Evolutionary conservation across 2,888 invertebrate species (phyloP), one percentile per base, ranked within the genome.

Genomic region (Heliconius ethilla): DNA sequence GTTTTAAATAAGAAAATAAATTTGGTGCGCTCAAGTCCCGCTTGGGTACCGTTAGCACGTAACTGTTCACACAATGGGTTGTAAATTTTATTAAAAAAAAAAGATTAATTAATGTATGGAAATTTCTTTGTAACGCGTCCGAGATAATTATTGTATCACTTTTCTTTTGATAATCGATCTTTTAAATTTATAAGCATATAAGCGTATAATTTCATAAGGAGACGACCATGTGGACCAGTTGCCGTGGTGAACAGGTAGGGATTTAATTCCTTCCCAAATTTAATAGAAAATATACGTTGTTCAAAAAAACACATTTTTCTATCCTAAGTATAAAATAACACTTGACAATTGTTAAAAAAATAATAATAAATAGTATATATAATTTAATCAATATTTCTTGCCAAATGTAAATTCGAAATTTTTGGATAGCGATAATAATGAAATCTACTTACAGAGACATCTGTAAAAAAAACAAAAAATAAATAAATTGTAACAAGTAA

Each of bases 1-100:
- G 75, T 75, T 79, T 79, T 33, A 66, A 73, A 69, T 69, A 79
- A 55, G 72, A 79, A 78, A 73, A 70, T 75, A 75, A 70, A 77
- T 55, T 29, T 40, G 4, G 37, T 70, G 67, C 37, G 67, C 62
- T 66, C 75, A 70, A 59, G n/a, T 59, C 59, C 10, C 55, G 9
- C 59, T 62, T 22, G 29, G 15, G 66, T 74, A 75, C 79, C 79
- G 79, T 79, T 79, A 79, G 25, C 10, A 40, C 13, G 62, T 77
- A 74, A 77, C 70, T 70, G 70, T 25, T 76, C 29, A 73, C 40
- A 77, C 77, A 77, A 73, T 73, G 73, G 22, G 13, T 77, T 37
- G 55, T 55, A 37, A 67, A 73, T 51, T 65, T 65, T 51, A 51
- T 51, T 7, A 25, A 25, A 51, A 63, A 76, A 40, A 25, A 55